Base-by-base conservation (phyloP, 2,888 invertebrate species). In the Caenorhabditis wallacei region DNA sequence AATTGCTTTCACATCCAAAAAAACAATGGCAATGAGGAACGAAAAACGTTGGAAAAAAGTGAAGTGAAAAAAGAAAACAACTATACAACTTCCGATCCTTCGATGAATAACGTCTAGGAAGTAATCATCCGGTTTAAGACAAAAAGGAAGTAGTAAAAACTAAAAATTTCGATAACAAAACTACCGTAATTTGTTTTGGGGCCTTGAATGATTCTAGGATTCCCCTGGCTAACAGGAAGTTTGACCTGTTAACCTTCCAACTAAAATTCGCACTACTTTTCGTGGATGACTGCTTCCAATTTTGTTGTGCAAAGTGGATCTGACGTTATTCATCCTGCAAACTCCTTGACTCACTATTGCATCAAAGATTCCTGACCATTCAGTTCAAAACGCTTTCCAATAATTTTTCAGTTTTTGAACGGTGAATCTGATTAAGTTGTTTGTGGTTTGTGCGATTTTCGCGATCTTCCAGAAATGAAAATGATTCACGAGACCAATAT, bases 1-100 rank as follows among this genome's bases (percentile, higher is more conserved):
- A 64, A 64, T 64, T 64, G 64, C 64, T 64, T 48, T 63, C 10
- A 26, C 18, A 20, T 18, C 48, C 20, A 7, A 64, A n/a, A n/a
- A 64, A 64, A 48, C 48, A 64, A 64, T 51, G 20, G 64, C 13
- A 64, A 51, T 46, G 46, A 43, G 40, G 24, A 13, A 43, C 4
- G 18, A 48, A 48, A 18, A 40, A 22, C n/a, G n/a, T n/a, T n/a
- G n/a, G n/a, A 22, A 24, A 43, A 43, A 63, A 40, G 59, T 40
- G 59, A 59, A 20, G 22, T 59, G 40, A 59, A 59, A 40, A 59
- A 20, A 59, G 37, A 30, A 30, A 30, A 30, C 3, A 59, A 20
- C 59, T 40, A 40, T 40, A 59, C 59, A 59, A 59, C 59, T 57
- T 57, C 57, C 57, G 37, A 57, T 57, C 7, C 22, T 22, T 43